Evolutionary conservation across 2,113 vertebrate species (phyloP).

Genomic region (Myiozetetes cayanensis): DNA sequence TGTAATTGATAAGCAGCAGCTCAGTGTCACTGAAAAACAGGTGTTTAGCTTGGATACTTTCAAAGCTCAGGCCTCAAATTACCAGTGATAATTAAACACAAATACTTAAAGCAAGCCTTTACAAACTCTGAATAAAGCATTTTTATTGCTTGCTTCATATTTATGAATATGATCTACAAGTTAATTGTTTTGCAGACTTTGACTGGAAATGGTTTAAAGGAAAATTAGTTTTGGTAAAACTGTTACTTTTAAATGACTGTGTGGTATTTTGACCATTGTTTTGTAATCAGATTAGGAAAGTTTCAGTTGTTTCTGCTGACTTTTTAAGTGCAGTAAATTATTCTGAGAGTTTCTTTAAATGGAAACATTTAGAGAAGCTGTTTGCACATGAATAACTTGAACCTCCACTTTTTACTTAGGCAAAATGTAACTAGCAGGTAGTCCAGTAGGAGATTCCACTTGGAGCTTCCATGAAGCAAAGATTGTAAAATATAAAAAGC

Average conservation of each 20-base stretch:
- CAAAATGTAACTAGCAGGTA: neutral
- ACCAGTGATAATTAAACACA: slow-evolving; percentile 22
- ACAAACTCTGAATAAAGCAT: slow-evolving; percentile 47
- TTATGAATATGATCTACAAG: neutral
- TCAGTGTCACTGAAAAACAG: slow-evolving; percentile 27
- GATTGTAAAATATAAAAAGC: neutral
- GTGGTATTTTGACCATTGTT: slow-evolving; percentile 21
- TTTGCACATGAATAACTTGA: neutral
- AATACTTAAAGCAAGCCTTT: slow-evolving; percentile 37
- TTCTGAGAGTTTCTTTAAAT: neutral
- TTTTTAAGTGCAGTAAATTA: neutral
- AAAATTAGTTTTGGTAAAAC: slow-evolving; percentile 22
- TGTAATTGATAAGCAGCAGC: neutral
- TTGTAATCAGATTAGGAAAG: slow-evolving; percentile 12
- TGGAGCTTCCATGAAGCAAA: neutral
- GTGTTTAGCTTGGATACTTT: slow-evolving; percentile 8
- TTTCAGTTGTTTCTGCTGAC: slow-evolving; percentile 19
- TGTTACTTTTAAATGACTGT: slow-evolving; percentile 1
- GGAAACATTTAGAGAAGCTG: neutral
- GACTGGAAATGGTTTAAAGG: neutral
- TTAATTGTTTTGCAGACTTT: slow-evolving; percentile 30
- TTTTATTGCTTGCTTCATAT: slow-evolving; percentile 30
- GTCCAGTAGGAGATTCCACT: neutral
- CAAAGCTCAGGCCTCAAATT: slow-evolving; percentile 41
- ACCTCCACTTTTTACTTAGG: neutral